phyloP scores from a whole-genome alignment of 2,888 invertebrate species.

The Lepidonotus clava region DNA sequence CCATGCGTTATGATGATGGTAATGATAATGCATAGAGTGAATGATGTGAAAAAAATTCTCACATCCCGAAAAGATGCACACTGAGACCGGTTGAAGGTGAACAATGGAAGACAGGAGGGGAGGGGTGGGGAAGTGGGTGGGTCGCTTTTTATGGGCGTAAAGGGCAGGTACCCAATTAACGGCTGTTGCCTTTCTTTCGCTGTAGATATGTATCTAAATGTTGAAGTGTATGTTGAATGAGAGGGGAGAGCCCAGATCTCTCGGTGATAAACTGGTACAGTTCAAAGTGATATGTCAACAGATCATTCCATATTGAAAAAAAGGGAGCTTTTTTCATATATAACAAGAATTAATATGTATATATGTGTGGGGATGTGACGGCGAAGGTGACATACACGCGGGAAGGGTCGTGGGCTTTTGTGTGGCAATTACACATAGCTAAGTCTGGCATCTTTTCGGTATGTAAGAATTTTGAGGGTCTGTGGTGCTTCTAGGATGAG shows the following conservation, averaged over 20 bases:
- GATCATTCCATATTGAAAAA: conserved; percentile 33
- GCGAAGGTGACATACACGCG: neutral
- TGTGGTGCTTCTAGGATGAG: conserved; percentile 23
- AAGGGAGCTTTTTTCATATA: neutral
- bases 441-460: conserved; percentile 39
- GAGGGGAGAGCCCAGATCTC: conserved; percentile 25
- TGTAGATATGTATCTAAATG: conserved; percentile 10
- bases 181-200: neutral
- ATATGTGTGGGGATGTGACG: neutral
- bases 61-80: conserved; percentile 44
- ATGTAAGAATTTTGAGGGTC: conserved; percentile 46
- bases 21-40: no score
- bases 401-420: neutral
- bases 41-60: conserved; percentile 31
- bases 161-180: conserved; percentile 40
- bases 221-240: conserved; percentile 36
- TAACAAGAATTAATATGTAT: neutral
- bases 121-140: neutral
- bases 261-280: conserved; percentile 21
- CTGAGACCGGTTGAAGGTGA: neutral
- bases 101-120: neutral
- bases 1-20: no score
- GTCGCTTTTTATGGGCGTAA: neutral
- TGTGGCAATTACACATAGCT: neutral
- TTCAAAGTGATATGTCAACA: conserved; percentile 49